Evolutionary conservation across 1,140 invertebrate species (phyloP).

Genomic region (Bombus breviceps): DNA sequence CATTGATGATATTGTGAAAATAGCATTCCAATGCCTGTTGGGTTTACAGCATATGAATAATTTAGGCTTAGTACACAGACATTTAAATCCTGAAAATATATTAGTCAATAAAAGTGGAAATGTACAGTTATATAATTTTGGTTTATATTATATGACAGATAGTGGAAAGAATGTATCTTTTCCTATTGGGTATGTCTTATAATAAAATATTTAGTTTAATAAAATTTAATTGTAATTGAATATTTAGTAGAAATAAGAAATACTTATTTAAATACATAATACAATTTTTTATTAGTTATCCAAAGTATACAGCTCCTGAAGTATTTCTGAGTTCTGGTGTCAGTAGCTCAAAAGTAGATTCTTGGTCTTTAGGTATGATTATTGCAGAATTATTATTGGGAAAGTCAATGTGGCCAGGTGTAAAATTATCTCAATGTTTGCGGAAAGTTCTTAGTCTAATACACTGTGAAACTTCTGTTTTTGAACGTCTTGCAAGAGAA

Average conservation of each 20-base stretch:
- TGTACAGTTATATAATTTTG: constrained; percentile 96
- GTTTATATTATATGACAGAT: constrained; percentile 95
- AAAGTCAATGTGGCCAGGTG: constrained; percentile 86
- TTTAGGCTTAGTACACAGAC: constrained; percentile 90
- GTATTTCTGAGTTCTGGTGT: constrained; percentile 86
- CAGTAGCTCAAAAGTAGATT: constrained; percentile 89
- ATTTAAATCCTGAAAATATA: constrained; percentile 93
- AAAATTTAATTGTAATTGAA: not conserved
- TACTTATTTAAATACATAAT: constrained; percentile 6
- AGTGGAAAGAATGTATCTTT: constrained; percentile 93
- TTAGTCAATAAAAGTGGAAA: constrained; percentile 88
- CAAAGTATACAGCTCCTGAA: constrained; percentile 94
- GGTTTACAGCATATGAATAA: constrained; percentile 90
- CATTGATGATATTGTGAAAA: constrained; percentile 83
- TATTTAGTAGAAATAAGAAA: constrained; percentile 1
- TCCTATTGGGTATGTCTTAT: constrained; percentile 91
- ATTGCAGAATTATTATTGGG: constrained; percentile 89
- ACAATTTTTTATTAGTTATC: constrained; percentile 82
- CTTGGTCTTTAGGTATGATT: constrained; percentile 96
- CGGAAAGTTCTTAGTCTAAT: constrained; percentile 89
- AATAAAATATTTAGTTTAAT: constrained; percentile 23
- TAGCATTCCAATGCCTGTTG: constrained; percentile 88
- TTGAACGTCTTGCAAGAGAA: constrained; percentile 90
- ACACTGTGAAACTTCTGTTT: constrained; percentile 84
- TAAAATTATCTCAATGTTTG: constrained; percentile 89